Conservation (phyloP, 2,113 vertebrate genomes). For the Megaleporinus macrocephalus region DNA sequence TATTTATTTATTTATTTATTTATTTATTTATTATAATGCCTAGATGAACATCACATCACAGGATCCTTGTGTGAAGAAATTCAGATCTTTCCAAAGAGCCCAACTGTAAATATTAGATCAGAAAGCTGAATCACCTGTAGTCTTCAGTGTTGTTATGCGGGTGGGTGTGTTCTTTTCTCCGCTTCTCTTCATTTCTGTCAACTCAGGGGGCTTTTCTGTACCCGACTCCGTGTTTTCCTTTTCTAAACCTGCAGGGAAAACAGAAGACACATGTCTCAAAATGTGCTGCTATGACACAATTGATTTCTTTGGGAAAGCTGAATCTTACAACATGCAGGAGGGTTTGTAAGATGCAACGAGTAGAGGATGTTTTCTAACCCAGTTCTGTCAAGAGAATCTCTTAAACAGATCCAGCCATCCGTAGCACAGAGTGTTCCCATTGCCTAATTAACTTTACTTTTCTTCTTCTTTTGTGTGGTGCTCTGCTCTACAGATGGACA, state of each 20-base stretch:
- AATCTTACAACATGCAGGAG: background rate
- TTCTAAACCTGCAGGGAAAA: conserved; percentile 27
- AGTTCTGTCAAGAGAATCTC: conserved; percentile 72
- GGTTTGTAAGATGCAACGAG: conserved; percentile 20
- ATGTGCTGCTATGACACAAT: background rate
- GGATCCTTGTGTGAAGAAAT: too few relatives aligned
- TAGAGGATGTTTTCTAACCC: conserved; percentile 68
- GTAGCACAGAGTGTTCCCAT: conserved; percentile 50
- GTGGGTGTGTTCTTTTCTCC: conserved; percentile 21
- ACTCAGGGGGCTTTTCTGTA: background rate
- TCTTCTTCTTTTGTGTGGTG: conserved; percentile 37
- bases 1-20: too few relatives aligned
- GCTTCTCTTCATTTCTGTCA: conserved; percentile 12
- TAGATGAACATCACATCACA: too few relatives aligned
- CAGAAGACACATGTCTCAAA: conserved; percentile 5
- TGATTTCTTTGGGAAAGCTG: background rate
- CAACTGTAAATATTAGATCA: background rate
- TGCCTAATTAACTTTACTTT: conserved; percentile 66
- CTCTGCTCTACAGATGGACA: background rate
- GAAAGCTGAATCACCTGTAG: conserved; percentile 36
- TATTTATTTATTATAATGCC: too few relatives aligned
- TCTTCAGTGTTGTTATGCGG: background rate
- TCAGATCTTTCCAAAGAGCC: too few relatives aligned
- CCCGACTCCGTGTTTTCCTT: conserved; percentile 8
- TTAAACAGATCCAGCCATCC: conserved; percentile 65